Evolutionary conservation across 2,113 vertebrate species (phyloP), one percentile per base, ranked within the genome.

Genomic region (Condylura cristata): DNA sequence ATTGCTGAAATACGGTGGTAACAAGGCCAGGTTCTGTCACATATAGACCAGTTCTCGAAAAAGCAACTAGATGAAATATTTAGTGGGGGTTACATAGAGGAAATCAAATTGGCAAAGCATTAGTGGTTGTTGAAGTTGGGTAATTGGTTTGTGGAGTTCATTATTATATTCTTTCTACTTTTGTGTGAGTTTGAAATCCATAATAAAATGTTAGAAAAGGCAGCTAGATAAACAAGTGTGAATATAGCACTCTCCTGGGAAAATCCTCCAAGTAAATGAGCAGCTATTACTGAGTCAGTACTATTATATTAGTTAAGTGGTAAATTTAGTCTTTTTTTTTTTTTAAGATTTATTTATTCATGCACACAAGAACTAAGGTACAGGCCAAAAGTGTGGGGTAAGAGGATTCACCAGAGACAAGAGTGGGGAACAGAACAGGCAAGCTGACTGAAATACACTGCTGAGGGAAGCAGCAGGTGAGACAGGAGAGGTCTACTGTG

Each of bases 41-140:
- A 7, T 28, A 30, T 70, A 87, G 75, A 85, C 56, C n/a, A 86
- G 79, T 79, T 95, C 53, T 90, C 68, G 83, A 93, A 51, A 94
- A 94, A 89, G 66, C 18, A 79, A 37, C 44, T 76, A 37, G 34
- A 2, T 86, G 61, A 83, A 58, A n/a, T 86, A 41, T 48, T 89
- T 66, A 86, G 34, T 71, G 11, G 7, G 8, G 0, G 17, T 86
- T 87, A 16, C 37, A 48, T 39, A 89, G 34, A 53, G 30, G 14
- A 81, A 94, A 75, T 9, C 81, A 83, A 48, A 32, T 3, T 39
- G 56, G 71, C n/a, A 71, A 71, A 58, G 76, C 71, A 30, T 78
- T 92, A 82, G 72, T 74, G 74, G 74, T 82, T 41, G 22, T 53
- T 48, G 58, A 89, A 78, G 20, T 86, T 86, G 61, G 24, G 10